Conservation (phyloP, 2,888 invertebrate species). For the Cephus nigrinus region DNA sequence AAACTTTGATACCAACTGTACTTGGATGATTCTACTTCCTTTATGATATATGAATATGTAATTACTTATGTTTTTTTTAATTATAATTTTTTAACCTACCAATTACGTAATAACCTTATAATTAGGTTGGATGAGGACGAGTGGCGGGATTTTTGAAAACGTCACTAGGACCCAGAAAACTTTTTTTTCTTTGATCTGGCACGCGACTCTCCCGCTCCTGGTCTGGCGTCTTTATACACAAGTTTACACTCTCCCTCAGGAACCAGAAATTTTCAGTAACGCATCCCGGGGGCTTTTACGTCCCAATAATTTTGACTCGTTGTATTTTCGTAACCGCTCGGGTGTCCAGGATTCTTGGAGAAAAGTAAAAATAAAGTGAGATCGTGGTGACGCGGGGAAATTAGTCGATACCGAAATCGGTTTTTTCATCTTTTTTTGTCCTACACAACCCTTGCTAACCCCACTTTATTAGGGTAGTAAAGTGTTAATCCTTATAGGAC, state of each 20-base stretch:
- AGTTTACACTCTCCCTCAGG: background rate
- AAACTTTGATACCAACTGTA: background rate
- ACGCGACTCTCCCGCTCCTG: background rate
- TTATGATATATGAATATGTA: background rate
- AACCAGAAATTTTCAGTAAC: background rate
- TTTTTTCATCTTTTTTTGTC: background rate
- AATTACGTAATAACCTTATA: background rate
- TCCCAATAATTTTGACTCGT: background rate
- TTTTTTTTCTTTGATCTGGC: background rate
- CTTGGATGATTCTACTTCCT: background rate
- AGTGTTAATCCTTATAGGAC: conserved; percentile 32
- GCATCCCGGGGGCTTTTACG: background rate
- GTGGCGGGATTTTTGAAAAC: background rate
- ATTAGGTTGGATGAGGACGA: background rate
- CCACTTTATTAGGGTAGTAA: conserved; percentile 40
- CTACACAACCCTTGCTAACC: conserved; percentile 25
- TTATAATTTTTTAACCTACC: background rate
- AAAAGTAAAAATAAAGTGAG: background rate
- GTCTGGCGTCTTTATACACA: background rate
- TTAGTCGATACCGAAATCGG: conserved; percentile 12
- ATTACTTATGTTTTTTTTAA: background rate
- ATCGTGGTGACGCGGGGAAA: background rate
- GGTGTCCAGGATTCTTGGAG: background rate
- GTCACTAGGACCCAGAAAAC: background rate
- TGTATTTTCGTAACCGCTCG: conserved; percentile 5